These are phyloP conservation scores for Antennarius maculatus DNA, from an alignment of 2,797 vertebrate genomes.

Conservation along the genomic window DNA sequence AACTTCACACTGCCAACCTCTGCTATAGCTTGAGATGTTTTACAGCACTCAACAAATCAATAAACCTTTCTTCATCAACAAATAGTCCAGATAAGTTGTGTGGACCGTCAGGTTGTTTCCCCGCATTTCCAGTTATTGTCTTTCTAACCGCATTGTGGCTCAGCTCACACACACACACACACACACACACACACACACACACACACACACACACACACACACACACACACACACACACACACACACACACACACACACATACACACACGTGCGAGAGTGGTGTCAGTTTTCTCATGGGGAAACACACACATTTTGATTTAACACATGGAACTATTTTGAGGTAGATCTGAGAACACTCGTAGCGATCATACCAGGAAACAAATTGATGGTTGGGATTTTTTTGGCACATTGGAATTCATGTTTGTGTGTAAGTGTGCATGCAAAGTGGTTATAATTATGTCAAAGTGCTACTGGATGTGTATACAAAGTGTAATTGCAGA, in stretches of 20 bases:
- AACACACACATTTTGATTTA: too few species aligned
- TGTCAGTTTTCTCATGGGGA: neutral
- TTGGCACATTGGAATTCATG: neutral
- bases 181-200: too few species aligned
- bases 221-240: neutral
- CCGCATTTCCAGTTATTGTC: neutral
- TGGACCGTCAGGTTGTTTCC: neutral
- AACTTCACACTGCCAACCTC: too few species aligned
- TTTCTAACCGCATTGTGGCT: neutral
- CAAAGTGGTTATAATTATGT: too few species aligned
- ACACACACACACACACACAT: too few species aligned
- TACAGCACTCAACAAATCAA: neutral
- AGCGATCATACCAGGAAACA: neutral
- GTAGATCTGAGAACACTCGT: too few species aligned
- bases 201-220: too few species aligned
- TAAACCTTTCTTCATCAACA: neutral
- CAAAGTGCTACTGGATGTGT: too few species aligned
- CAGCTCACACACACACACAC: constrained; percentile 1
- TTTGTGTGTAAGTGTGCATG: too few species aligned
- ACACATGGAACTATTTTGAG: too few species aligned
- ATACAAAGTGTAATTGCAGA: constrained; percentile 8
- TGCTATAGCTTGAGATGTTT: neutral
- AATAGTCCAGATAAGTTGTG: neutral
- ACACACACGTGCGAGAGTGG: neutral
- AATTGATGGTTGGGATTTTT: constrained; percentile 5